phyloP scores from a whole-genome alignment of 1,140 invertebrate species.

The Drosophila repleta region DNA sequence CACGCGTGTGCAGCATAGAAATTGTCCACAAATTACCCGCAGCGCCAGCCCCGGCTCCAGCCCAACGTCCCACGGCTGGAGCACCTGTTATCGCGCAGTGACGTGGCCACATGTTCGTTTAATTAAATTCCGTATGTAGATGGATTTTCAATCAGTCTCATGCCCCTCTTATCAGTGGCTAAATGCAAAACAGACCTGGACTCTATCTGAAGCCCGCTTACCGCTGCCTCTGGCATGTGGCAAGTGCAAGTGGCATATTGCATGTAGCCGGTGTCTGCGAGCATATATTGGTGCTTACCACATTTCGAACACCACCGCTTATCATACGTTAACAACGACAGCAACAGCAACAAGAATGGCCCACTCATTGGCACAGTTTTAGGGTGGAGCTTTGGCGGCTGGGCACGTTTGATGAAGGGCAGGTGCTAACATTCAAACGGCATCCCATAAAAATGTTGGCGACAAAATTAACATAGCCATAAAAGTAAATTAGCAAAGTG shows the following conservation, averaged over 20 bases:
- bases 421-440: slow-evolving; percentile 37
- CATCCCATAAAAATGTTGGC: slow-evolving; percentile 73
- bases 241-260: not conserved
- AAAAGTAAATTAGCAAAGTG: slow-evolving; percentile 48
- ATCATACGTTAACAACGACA: slow-evolving; percentile 39
- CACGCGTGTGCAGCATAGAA: slow-evolving; percentile 54
- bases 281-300: slow-evolving; percentile 17
- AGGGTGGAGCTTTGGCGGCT: too few species aligned
- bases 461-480: slow-evolving; percentile 76
- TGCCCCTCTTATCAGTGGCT: slow-evolving; percentile 53
- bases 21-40: slow-evolving; percentile 67
- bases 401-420: too few species aligned
- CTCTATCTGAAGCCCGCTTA: slow-evolving; percentile 3
- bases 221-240: not conserved
- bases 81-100: slow-evolving; percentile 20
- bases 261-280: not conserved
- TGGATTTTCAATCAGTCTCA: slow-evolving; percentile 71
- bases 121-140: slow-evolving; percentile 60
- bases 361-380: slow-evolving; percentile 62
- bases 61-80: not conserved
- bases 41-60: not conserved
- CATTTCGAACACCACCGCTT: slow-evolving; percentile 32
- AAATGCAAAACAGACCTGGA: slow-evolving; percentile 49
- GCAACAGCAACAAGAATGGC: slow-evolving; percentile 20
- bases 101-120: slow-evolving; percentile 30